Base-by-base conservation (phyloP, 37 sponge, comb jelly and placozoan genomes). In the Chondrosia reniformis region DNA sequence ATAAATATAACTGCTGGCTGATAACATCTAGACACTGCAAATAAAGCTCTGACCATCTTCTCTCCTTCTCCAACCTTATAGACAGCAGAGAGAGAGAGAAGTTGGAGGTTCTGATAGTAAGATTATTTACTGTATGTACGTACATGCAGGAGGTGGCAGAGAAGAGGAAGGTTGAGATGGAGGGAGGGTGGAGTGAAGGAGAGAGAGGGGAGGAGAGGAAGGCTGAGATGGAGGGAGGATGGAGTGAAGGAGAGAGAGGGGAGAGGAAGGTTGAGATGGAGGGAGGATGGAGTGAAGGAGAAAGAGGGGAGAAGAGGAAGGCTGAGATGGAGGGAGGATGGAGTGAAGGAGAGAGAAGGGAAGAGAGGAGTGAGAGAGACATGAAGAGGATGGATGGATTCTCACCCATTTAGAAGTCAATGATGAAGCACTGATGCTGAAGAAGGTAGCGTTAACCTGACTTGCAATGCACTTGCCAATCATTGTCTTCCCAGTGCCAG, bases 1-100 rank as follows among this genome's bases (percentile, higher is more conserved):
- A 98, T 98, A 76, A 98, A 98, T 41, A 98, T 90, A 32, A 98
- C 99, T 15, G 99, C 99, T 40, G 99, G 99, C 74, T 98, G 96
- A 69, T 90, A 89, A 37, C 91, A 90, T 41, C 91, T 77, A 6
- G 99, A 93, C 5, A 98, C 96, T 36, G 91, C 89, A 84, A 98
- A 98, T 84, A 98, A 79, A 3, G 99, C 94, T 15, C 99, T 63
- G 54, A 98, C 99, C 99, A 98, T 93, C 90, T 98, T 98, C 86
- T 98, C 99, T 34, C 99, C 99, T 54, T 98, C 99, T 8, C 99
- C 99, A 45, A 89, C 79, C 93, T 95, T 72, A 0, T 46, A 17
- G 28, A 63, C 19, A n/a, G n/a, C n/a, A n/a, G n/a, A n/a, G n/a
- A n/a, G n/a, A n/a, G n/a, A n/a, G n/a, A n/a, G n/a, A n/a, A n/a